Evolutionary conservation across 2,888 invertebrate species (phyloP).

Genomic region (Bombylius major): DNA sequence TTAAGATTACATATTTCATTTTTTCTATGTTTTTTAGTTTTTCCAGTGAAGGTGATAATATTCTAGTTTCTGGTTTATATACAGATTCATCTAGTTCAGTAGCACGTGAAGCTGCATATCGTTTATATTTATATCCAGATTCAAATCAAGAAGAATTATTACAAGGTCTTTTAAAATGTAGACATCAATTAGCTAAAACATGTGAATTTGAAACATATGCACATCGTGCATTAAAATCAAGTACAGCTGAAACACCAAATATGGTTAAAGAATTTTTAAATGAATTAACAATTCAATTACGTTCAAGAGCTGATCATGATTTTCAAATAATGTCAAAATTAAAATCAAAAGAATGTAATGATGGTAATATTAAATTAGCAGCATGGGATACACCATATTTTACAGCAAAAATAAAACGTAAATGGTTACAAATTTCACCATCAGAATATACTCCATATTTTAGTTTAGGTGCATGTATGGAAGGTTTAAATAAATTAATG

Average conservation of each 20-base stretch:
- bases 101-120: slow-evolving; percentile 79
- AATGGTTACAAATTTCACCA: slow-evolving; percentile 54
- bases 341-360: slow-evolving; percentile 41
- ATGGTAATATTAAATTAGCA: slow-evolving; percentile 33
- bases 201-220: slow-evolving; percentile 87
- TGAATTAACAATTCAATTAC: slow-evolving; percentile 55
- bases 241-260: slow-evolving; percentile 69
- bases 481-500: slow-evolving; percentile 85
- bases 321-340: slow-evolving; percentile 62
- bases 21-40: slow-evolving; percentile 32
- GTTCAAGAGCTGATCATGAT: slow-evolving; percentile 57
- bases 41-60: slow-evolving; percentile 53
- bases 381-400: slow-evolving; percentile 87
- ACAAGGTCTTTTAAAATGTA: slow-evolving; percentile 53
- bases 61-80: slow-evolving; percentile 68
- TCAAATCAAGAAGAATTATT: slow-evolving; percentile 61
- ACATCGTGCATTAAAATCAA: slow-evolving; percentile 77
- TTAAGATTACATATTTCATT: neutral
- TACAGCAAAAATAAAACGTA: slow-evolving; percentile 57
- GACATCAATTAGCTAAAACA: slow-evolving; percentile 67
- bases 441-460: slow-evolving; percentile 74
- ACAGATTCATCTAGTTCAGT: slow-evolving; percentile 67
- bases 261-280: slow-evolving; percentile 71
- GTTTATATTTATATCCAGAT: slow-evolving; percentile 71
- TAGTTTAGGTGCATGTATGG: slow-evolving; percentile 91